Conservation (phyloP, 1,140 invertebrate species). For the Scaptomyza pallida region DNA sequence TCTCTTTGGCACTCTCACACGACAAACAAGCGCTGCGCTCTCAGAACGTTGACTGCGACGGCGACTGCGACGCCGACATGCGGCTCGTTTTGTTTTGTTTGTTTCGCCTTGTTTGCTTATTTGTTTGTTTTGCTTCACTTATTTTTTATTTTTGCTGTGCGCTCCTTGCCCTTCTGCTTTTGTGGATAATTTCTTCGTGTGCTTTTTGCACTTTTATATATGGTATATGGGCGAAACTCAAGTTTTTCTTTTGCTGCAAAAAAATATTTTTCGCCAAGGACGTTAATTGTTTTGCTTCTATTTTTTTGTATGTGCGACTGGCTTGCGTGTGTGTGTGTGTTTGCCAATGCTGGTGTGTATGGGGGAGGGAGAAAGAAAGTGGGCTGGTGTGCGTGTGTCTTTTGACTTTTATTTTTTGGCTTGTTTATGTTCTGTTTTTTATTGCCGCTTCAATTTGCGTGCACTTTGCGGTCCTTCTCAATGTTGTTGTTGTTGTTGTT, state of each 20-base stretch:
- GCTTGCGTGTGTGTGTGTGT: too few relatives aligned
- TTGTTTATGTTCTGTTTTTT: conserved; percentile 72
- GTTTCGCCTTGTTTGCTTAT: conserved; percentile 69
- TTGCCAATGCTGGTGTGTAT: too few relatives aligned
- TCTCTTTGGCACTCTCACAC: conserved; percentile 59
- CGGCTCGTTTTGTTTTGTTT: conserved; percentile 47
- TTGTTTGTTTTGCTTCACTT: conserved; percentile 64
- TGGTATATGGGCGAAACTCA: conserved; percentile 65
- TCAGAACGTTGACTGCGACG: conserved; percentile 14
- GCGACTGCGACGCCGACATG: conserved; percentile 19
- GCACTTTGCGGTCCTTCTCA: conserved; percentile 64
- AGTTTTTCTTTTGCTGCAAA: conserved; percentile 68
- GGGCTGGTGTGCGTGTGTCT: conserved; percentile 21
- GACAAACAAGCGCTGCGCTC: conserved; percentile 25
- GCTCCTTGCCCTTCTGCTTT: conserved; percentile 50
- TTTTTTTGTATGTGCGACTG: conserved; percentile 57
- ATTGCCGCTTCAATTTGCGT: conserved; percentile 75
- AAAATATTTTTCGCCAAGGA: conserved; percentile 80
- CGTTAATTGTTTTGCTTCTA: conserved; percentile 83
- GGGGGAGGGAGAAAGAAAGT: background rate
- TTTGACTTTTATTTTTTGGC: conserved; percentile 78
- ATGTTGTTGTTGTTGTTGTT: conserved; percentile 43
- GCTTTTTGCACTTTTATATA: conserved; percentile 70
- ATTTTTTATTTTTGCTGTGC: too few relatives aligned
- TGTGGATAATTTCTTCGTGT: conserved; percentile 68